Evolutionary conservation across 1,140 invertebrate species (phyloP).

Genomic region (Scaptomyza pallida): DNA sequence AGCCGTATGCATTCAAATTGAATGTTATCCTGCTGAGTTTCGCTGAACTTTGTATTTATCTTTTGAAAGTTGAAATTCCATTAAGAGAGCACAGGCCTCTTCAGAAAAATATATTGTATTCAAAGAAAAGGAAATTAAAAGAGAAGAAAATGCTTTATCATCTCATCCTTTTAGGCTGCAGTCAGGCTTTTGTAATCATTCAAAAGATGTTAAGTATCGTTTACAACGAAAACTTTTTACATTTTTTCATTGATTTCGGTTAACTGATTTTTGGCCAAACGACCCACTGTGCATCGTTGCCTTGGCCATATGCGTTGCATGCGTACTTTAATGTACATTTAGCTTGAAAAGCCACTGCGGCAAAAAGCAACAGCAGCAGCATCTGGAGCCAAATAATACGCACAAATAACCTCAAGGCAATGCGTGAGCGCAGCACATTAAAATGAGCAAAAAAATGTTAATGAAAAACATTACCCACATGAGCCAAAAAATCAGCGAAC

Average conservation of each 20-base stretch:
- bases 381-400: conserved; percentile 38
- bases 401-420: conserved; percentile 59
- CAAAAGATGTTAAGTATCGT: not conserved
- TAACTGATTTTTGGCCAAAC: not conserved
- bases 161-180: not conserved
- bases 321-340: conserved; percentile 22
- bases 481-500: conserved; percentile 20
- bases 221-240: too few species aligned
- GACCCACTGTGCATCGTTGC: not conserved
- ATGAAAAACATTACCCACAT: conserved; percentile 56
- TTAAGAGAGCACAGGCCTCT: not conserved
- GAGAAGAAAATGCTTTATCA: not conserved
- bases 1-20: not conserved
- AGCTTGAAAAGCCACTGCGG: conserved; percentile 20
- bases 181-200: too few species aligned
- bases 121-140: too few species aligned
- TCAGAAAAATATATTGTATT: not conserved
- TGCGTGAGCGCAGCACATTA: conserved; percentile 41
- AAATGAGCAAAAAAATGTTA: conserved; percentile 71
- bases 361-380: conserved; percentile 5
- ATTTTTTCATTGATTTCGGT: too few species aligned
- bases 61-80: not conserved
- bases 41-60: not conserved
- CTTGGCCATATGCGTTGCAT: conserved; percentile 14
- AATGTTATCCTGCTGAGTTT: not conserved